Percentiles rank a stretch among this genome's conserved stretches.
Evolutionary conservation across 2,113 vertebrate species (phyloP).

Genomic region (Poeciliopsis turrubarensis): DNA sequence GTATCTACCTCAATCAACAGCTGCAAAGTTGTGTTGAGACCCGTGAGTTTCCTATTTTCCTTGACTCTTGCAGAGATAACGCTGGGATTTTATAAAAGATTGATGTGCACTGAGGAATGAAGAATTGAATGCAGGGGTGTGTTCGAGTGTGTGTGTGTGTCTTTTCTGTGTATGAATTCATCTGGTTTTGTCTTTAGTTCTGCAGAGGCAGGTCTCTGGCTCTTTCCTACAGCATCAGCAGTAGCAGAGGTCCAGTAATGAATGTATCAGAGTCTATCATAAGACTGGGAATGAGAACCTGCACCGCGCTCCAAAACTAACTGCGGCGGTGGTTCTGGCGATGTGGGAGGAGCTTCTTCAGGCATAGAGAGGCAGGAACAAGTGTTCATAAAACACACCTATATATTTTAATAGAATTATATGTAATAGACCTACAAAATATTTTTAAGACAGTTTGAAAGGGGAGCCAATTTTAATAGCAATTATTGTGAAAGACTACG

Average conservation of each 20-base stretch:
- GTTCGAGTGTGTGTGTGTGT: background rate
- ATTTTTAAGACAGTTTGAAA: no score
- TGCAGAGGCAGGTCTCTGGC: slow-evolving; percentile 52
- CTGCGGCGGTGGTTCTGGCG: slow-evolving; percentile 21
- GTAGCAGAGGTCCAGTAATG: slow-evolving; percentile 32
- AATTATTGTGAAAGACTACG: no score
- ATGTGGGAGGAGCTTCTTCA: slow-evolving; percentile 7
- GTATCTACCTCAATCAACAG: slow-evolving; percentile 25
- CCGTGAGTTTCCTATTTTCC: slow-evolving; percentile 17
- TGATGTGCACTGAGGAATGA: slow-evolving; percentile 22
- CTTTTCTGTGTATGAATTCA: slow-evolving; percentile 12
- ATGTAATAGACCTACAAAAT: background rate
- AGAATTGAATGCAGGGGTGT: slow-evolving; percentile 5
- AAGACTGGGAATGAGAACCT: slow-evolving; percentile 26
- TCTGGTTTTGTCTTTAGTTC: slow-evolving; percentile 28
- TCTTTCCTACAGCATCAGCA: slow-evolving; percentile 38
- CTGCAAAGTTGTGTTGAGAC: slow-evolving; percentile 35
- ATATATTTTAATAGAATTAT: background rate
- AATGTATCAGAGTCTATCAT: slow-evolving; percentile 30
- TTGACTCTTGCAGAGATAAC: slow-evolving; percentile 16
- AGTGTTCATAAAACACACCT: background rate
- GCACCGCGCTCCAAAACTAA: slow-evolving; percentile 7
- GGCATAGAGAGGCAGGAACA: background rate
- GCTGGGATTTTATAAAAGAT: slow-evolving; percentile 31
- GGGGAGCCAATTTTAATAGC: no score